A percentile compares a stretch with the other conserved stretches of the same genome.
phyloP scores from a whole-genome alignment of 2,888 invertebrate species.

The Drosophila paranaensis region DNA sequence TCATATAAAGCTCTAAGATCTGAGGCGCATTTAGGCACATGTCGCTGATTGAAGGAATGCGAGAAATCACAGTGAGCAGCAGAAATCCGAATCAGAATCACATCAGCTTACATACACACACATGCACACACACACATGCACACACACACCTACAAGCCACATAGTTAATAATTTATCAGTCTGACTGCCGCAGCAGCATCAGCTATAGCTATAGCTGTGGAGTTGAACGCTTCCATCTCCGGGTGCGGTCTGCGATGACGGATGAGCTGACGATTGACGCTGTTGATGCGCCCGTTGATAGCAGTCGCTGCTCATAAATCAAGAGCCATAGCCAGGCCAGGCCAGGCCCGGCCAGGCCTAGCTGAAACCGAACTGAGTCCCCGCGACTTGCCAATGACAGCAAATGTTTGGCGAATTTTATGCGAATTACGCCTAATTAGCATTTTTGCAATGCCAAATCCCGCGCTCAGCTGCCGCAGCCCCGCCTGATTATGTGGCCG shows the following conservation, averaged over 20 bases:
- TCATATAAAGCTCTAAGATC: slow-evolving; percentile 3
- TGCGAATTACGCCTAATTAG: slow-evolving; percentile 81
- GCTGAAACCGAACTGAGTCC: slow-evolving; percentile 10
- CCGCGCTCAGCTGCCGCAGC: slow-evolving; percentile 1
- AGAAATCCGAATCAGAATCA: slow-evolving; percentile 61
- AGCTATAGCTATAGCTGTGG: slow-evolving; percentile 4
- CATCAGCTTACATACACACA: slow-evolving; percentile 59
- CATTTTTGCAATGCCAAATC: slow-evolving; percentile 60
- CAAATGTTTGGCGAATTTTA: slow-evolving; percentile 80
- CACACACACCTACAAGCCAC: slow-evolving; percentile 21
- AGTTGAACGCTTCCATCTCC: slow-evolving; percentile 11
- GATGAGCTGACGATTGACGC: slow-evolving; percentile 71
- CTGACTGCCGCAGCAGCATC: slow-evolving; percentile 25
- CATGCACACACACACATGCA: slow-evolving; percentile 29
- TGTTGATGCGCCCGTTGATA: slow-evolving; percentile 69
- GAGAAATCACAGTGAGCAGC: slow-evolving; percentile 37
- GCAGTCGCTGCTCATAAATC: slow-evolving; percentile 70
- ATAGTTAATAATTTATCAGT: slow-evolving; percentile 67
- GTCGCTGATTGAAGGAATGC: slow-evolving; percentile 10
- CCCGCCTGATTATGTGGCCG: slow-evolving; percentile 71
- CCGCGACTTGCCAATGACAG: slow-evolving; percentile 48
- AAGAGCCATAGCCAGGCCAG: slow-evolving; percentile 27
- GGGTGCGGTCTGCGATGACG: slow-evolving; percentile 63
- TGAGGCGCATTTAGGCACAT: slow-evolving; percentile 30
- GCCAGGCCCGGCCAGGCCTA: not conserved